A percentile compares a stretch with the other conserved stretches of the same genome.
Conservation (phyloP, 2,113 vertebrate species). For the Pontoporia blainvillei region DNA sequence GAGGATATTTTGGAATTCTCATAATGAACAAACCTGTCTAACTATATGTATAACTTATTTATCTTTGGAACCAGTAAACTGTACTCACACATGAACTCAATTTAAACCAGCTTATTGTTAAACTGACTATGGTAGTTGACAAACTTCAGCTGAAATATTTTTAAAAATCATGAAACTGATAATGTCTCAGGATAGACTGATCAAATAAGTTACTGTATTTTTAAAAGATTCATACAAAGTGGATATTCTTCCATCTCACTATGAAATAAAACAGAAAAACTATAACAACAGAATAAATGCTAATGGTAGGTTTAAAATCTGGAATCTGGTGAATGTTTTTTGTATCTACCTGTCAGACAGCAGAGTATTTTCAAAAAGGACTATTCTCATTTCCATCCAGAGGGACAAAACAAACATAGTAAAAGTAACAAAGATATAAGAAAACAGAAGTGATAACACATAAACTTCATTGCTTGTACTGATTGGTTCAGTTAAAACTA, state of each 20-base stretch:
- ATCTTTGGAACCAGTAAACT: slow-evolving; percentile 33
- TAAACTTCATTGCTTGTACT: slow-evolving; percentile 67
- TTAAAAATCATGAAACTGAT: slow-evolving; percentile 26
- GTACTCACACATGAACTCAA: slow-evolving; percentile 11
- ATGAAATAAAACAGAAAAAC: slow-evolving; percentile 10
- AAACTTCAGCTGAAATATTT: slow-evolving; percentile 47
- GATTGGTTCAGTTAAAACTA: slow-evolving; percentile 75
- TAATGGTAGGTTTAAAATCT: slow-evolving; percentile 21
- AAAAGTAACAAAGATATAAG: slow-evolving; percentile 22
- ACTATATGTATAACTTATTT: not conserved
- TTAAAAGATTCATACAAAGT: slow-evolving; percentile 32
- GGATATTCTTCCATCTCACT: not conserved
- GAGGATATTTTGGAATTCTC: slow-evolving; percentile 36
- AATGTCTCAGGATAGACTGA: slow-evolving; percentile 8
- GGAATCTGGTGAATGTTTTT: not conserved
- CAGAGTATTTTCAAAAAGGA: slow-evolving; percentile 29
- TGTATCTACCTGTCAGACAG: not conserved
- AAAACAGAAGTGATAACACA: slow-evolving; percentile 44
- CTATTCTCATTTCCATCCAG: not conserved
- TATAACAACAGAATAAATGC: not conserved
- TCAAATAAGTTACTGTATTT: not conserved
- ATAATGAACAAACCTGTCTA: slow-evolving; percentile 12
- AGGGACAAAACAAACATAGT: slow-evolving; percentile 24
- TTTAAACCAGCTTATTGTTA: slow-evolving; percentile 34
- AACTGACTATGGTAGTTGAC: not conserved